phyloP scores from a whole-genome alignment of 2,888 invertebrate species.

The Drosophila anomelani region DNA sequence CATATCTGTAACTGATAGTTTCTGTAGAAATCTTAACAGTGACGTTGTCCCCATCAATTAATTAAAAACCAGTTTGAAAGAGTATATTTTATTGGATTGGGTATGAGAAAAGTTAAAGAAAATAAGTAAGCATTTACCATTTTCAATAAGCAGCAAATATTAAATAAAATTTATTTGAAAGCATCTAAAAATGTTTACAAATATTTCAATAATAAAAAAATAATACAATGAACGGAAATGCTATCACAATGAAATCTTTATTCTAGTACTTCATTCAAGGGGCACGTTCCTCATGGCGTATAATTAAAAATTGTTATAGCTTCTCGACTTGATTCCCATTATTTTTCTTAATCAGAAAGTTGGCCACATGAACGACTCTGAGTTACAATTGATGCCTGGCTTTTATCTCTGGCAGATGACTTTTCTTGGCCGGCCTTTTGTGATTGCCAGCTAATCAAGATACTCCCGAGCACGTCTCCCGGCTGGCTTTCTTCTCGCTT shows the following conservation, averaged over 20 bases:
- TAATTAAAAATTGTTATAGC: slow-evolving; percentile 26
- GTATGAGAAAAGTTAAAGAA: too few relatives aligned
- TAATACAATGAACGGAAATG: not conserved
- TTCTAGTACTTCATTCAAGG: slow-evolving; percentile 8
- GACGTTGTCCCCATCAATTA: slow-evolving; percentile 19
- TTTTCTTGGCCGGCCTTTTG: slow-evolving; percentile 13
- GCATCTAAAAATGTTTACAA: too few relatives aligned
- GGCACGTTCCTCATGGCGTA: slow-evolving; percentile 3
- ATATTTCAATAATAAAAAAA: not conserved
- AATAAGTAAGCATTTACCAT: too few relatives aligned
- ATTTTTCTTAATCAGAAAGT: slow-evolving; percentile 60
- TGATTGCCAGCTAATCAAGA: slow-evolving; percentile 28
- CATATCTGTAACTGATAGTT: slow-evolving; percentile 2
- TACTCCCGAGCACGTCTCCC: slow-evolving; percentile 23
- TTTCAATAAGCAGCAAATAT: too few relatives aligned
- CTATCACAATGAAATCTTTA: slow-evolving; percentile 2
- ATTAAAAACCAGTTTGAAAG: not conserved
- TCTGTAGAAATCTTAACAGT: slow-evolving; percentile 9
- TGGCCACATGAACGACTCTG: slow-evolving; percentile 28
- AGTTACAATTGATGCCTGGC: slow-evolving; percentile 21
- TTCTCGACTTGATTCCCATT: slow-evolving; percentile 18
- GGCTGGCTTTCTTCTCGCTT: slow-evolving; percentile 27
- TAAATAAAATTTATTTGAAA: too few relatives aligned
- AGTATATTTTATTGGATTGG: too few relatives aligned
- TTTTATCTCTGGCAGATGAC: slow-evolving; percentile 27